Percentiles rank a stretch among this genome's conserved stretches.
phyloP scores from a whole-genome alignment of 2,888 invertebrate genomes.

The Mythimna vitellina region DNA sequence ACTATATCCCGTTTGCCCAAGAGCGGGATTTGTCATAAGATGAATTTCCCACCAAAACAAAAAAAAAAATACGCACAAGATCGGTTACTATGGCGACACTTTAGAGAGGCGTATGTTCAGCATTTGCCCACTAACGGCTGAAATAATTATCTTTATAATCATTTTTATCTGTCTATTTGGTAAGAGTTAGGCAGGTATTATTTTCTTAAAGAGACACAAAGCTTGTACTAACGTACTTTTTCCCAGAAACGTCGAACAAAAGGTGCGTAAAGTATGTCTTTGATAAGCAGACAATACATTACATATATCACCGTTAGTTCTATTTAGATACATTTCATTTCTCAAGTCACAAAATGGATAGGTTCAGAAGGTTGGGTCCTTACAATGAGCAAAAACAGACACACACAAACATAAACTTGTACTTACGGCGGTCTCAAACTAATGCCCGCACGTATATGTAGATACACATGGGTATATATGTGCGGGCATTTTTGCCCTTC shows the following conservation, averaged over 20 bases:
- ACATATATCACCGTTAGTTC: neutral
- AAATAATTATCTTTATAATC: too few relatives aligned
- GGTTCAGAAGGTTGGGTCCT: neutral
- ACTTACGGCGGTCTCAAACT: neutral
- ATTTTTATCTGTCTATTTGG: neutral
- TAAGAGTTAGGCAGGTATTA: neutral
- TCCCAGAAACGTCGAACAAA: conserved; percentile 19
- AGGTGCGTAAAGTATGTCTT: conserved; percentile 32
- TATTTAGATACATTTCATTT: neutral
- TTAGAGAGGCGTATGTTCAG: too few relatives aligned
- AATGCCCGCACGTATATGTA: neutral
- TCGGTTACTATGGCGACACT: too few relatives aligned
- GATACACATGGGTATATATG: neutral
- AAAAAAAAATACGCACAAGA: too few relatives aligned
- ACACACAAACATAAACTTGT: neutral
- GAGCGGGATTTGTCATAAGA: too few relatives aligned
- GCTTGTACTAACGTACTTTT: neutral
- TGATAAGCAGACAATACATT: conserved; percentile 38
- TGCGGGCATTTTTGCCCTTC: neutral
- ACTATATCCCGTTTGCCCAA: too few relatives aligned
- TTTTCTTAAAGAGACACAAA: neutral
- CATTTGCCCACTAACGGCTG: too few relatives aligned
- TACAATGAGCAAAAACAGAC: neutral
- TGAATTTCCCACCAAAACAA: too few relatives aligned
- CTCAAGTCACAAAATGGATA: neutral